Conservation (phyloP, 2,797 vertebrate species). For the Mormyrus proboscirostris region DNA sequence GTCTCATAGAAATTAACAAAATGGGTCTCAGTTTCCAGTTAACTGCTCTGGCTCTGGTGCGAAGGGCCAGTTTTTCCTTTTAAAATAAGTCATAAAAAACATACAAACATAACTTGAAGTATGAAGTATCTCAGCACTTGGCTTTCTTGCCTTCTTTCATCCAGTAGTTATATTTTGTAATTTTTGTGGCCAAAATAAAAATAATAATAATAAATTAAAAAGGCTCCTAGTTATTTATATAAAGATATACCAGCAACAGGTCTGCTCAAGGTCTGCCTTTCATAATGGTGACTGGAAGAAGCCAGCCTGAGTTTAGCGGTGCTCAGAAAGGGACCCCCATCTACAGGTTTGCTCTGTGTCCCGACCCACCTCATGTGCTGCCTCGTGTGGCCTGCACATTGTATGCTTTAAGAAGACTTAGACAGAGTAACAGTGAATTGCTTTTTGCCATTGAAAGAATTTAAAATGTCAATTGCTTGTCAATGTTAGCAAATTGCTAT, state of each 20-base stretch:
- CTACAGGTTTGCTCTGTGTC: background rate
- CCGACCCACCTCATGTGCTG: background rate
- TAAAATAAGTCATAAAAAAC: background rate
- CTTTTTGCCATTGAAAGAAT: background rate
- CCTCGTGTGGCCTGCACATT: background rate
- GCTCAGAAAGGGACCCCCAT: background rate
- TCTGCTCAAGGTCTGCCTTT: conserved; percentile 49
- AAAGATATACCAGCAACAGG: conserved; percentile 8
- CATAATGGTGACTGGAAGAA: conserved; percentile 44
- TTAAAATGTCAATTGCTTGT: background rate
- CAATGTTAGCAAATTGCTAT: background rate
- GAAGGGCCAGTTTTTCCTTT: background rate
- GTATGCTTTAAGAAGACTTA: background rate
- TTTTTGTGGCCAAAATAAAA: background rate
- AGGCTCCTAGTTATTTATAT: background rate
- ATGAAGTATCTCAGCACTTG: background rate
- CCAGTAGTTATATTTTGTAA: background rate
- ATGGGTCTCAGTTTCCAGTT: background rate
- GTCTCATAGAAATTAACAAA: background rate
- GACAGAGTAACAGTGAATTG: background rate
- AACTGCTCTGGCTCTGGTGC: background rate
- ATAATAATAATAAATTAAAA: background rate
- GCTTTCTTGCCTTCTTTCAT: background rate
- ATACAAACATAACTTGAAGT: too few relatives aligned
- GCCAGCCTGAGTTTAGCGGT: conserved; percentile 25